A percentile compares a stretch with the other conserved stretches of the same genome.
These are phyloP conservation scores for Petrocephalus sullivani DNA, from an alignment of 2,797 vertebrate species.

Conservation along the genomic window DNA sequence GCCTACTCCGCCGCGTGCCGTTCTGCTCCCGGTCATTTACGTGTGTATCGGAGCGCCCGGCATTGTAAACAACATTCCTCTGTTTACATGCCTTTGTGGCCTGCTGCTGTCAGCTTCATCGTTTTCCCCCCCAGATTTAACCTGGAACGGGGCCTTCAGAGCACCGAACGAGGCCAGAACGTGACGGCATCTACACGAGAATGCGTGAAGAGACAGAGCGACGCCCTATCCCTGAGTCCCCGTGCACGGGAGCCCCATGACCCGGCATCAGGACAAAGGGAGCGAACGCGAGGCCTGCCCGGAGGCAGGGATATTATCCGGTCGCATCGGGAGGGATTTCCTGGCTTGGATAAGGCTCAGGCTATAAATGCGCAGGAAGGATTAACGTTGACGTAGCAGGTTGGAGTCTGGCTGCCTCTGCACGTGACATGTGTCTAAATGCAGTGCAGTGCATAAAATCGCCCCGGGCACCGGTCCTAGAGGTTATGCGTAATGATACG, in stretches of 20 bases:
- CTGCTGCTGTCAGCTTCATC: not conserved
- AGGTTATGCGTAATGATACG: slow-evolving; percentile 62
- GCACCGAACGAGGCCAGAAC: not conserved
- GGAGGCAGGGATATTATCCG: not conserved
- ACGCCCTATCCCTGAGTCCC: not conserved
- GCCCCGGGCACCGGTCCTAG: slow-evolving; percentile 40
- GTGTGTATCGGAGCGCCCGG: not conserved
- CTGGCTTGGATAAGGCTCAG: slow-evolving; percentile 65
- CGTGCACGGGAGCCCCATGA: not conserved
- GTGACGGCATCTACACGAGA: not conserved
- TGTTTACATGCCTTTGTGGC: not conserved
- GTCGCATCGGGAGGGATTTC: slow-evolving; percentile 48
- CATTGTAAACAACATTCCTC: not conserved
- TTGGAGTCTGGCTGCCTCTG: slow-evolving; percentile 45
- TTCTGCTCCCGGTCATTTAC: not conserved
- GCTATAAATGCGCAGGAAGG: slow-evolving; percentile 79
- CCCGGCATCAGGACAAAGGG: not conserved
- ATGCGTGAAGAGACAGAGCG: not conserved
- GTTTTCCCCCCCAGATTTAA: not conserved
- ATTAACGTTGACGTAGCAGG: slow-evolving; percentile 73
- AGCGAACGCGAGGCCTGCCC: not conserved
- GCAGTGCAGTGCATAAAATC: slow-evolving; percentile 37
- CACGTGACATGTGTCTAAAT: slow-evolving; percentile 36
- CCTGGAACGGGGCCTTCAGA: not conserved
- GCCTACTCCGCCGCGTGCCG: no score